phyloP scores from a whole-genome alignment of 2,888 invertebrate genomes.

The Perithous albicinctus region DNA sequence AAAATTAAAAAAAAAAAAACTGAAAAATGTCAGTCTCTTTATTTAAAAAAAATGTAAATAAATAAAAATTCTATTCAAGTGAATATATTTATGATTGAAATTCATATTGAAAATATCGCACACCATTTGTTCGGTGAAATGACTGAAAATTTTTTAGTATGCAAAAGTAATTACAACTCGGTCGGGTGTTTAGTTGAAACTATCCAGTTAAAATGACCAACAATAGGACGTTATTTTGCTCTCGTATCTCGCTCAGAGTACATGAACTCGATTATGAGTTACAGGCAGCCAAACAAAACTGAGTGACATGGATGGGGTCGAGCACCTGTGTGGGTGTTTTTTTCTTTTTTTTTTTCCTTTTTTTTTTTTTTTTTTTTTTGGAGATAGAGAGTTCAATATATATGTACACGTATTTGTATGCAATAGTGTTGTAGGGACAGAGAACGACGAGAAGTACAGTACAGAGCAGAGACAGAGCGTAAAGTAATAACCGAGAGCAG shows the following conservation, averaged over 20 bases:
- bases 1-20: too few species aligned
- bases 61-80: too few species aligned
- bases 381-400: constrained; percentile 26
- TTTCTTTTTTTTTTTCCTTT: too few species aligned
- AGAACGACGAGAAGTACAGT: constrained; percentile 60
- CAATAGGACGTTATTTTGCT: neutral
- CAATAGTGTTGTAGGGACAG: constrained; percentile 44
- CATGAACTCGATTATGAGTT: constrained; percentile 1
- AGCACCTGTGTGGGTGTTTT: constrained; percentile 23
- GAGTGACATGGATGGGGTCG: constrained; percentile 1
- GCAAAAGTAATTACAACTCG: too few species aligned
- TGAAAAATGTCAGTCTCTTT: too few species aligned
- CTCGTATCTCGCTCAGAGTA: neutral
- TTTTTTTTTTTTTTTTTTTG: too few species aligned
- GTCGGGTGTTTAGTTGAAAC: neutral
- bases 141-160: too few species aligned
- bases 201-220: neutral
- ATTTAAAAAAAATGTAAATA: too few species aligned
- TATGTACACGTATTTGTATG: constrained; percentile 45
- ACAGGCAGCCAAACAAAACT: constrained; percentile 23
- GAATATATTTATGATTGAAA: too few species aligned
- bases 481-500: constrained; percentile 74
- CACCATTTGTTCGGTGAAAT: too few species aligned
- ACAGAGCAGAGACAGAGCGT: constrained; percentile 68
- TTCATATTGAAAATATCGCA: too few species aligned